Evolutionary conservation across 1,140 invertebrate genomes (phyloP).

Genomic region (Scaptomyza pallida): DNA sequence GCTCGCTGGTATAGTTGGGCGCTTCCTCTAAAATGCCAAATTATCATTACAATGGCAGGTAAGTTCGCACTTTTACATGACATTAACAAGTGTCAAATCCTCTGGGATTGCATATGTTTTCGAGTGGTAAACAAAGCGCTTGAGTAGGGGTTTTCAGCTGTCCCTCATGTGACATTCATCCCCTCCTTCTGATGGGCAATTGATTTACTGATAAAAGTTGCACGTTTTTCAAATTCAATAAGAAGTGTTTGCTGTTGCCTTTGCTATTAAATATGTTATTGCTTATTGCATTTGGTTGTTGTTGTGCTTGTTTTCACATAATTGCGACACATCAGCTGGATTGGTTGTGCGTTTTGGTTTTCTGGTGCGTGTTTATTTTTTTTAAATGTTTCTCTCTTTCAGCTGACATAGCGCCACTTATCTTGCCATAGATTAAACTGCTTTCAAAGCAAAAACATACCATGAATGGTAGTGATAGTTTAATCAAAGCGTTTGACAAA

Average conservation of each 20-base stretch:
- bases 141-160: conserved; percentile 38
- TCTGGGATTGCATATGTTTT: background rate
- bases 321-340: background rate
- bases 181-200: conserved; percentile 28
- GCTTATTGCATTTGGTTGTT: conserved; percentile 10
- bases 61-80: too few relatives aligned
- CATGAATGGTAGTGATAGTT: background rate
- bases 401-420: background rate
- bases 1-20: conserved; percentile 3
- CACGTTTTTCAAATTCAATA: conserved; percentile 69
- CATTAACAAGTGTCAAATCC: background rate
- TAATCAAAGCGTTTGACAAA: too few relatives aligned
- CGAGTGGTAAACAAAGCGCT: conserved; percentile 66
- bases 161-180: conserved; percentile 15
- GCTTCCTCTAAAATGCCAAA: background rate
- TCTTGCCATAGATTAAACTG: background rate
- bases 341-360: background rate
- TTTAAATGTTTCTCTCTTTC: background rate
- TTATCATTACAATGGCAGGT: background rate
- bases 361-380: background rate
- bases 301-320: background rate
- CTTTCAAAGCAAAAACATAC: conserved; percentile 1
- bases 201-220: conserved; percentile 43
- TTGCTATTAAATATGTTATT: conserved; percentile 26
- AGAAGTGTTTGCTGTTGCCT: conserved; percentile 20